These are phyloP conservation scores for Eolophus roseicapilla DNA, from an alignment of 2,113 vertebrate genomes.

Conservation along the genomic window DNA sequence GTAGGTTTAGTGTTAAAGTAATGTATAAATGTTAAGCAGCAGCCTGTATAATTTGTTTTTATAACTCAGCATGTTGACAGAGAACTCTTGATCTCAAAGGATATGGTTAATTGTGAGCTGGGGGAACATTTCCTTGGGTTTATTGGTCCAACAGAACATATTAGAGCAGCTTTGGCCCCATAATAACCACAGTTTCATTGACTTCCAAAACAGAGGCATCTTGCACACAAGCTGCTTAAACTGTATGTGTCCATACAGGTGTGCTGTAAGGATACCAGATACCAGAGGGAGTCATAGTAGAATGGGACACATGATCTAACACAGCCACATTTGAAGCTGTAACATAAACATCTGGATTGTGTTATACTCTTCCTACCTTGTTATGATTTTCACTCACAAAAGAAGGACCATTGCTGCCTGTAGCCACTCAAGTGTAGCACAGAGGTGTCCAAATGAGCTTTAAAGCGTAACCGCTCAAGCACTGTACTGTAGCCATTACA, in stretches of 20 bases:
- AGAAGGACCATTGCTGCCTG: background rate
- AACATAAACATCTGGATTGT: background rate
- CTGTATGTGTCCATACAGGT: fast-evolving
- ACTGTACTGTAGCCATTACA: background rate
- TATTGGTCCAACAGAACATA: background rate
- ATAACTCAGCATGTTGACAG: background rate
- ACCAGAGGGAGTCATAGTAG: background rate
- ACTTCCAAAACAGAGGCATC: background rate
- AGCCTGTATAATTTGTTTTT: background rate
- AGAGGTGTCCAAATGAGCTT: background rate
- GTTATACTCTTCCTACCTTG: background rate
- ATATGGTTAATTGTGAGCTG: background rate
- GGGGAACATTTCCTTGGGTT: background rate
- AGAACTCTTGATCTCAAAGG: background rate
- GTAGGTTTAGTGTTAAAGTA: background rate
- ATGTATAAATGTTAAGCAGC: background rate
- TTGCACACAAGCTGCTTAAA: background rate
- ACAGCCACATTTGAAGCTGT: background rate
- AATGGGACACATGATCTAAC: background rate
- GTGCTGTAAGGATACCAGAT: background rate
- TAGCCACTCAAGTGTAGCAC: background rate
- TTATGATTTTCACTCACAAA: background rate
- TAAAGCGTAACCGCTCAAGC: fast-evolving
- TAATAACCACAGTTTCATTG: background rate
- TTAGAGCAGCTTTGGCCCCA: background rate